phyloP scores from a whole-genome alignment of 2,888 invertebrate species.

The Lasioglossum morio region DNA sequence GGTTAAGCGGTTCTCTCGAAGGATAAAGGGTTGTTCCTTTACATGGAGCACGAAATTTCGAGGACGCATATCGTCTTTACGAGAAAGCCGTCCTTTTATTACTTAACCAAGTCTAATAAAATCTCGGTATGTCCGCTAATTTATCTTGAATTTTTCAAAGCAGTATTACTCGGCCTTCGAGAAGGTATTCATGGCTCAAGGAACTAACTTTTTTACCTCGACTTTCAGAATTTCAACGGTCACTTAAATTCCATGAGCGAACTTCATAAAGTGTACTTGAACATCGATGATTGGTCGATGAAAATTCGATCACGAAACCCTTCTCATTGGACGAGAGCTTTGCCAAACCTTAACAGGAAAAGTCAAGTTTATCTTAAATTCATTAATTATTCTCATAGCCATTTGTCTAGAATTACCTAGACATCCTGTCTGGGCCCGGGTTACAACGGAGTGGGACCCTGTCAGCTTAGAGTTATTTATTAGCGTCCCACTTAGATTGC shows the following conservation, averaged over 20 bases:
- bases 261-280: neutral
- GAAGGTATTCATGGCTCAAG: neutral
- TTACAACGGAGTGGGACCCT: no score
- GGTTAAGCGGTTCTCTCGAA: constrained; percentile 36
- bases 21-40: constrained; percentile 38
- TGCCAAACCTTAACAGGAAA: neutral
- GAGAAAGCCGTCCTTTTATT: neutral
- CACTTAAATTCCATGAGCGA: neutral
- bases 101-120: neutral
- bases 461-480: no score
- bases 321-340: neutral
- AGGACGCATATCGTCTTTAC: constrained; percentile 1
- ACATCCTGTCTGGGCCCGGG: no score
- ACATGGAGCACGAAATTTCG: constrained; percentile 33
- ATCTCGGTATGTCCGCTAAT: neutral
- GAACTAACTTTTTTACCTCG: neutral
- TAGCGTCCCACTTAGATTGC: no score
- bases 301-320: neutral
- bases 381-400: neutral
- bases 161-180: neutral
- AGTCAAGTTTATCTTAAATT: neutral
- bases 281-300: neutral
- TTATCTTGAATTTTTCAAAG: no score
- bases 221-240: neutral
- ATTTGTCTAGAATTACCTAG: no score